Evolutionary conservation across 2,797 vertebrate species (phyloP).

Genomic region (Pseudomugil gertrudae): DNA sequence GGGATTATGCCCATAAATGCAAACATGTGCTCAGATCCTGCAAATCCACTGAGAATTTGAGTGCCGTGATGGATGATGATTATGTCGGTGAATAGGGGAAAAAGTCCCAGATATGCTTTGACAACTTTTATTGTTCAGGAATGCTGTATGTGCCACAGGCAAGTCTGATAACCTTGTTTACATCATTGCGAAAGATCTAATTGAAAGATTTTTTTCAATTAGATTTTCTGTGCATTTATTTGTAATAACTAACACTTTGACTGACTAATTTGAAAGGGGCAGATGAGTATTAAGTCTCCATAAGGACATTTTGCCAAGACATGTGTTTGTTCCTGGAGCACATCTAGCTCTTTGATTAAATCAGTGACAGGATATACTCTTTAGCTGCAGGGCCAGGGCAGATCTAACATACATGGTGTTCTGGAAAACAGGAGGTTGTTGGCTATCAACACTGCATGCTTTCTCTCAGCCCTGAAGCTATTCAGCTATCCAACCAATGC

Average conservation of each 20-base stretch:
- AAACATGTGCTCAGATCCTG: neutral
- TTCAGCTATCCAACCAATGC: slow-evolving; percentile 14
- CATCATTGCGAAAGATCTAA: slow-evolving; percentile 1
- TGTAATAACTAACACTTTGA: slow-evolving; percentile 2
- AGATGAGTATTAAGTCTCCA: slow-evolving; percentile 20
- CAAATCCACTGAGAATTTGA: slow-evolving; percentile 2
- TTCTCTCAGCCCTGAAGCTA: slow-evolving; percentile 31
- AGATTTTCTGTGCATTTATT: slow-evolving; percentile 28
- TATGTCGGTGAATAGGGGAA: slow-evolving; percentile 4
- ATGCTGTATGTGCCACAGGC: slow-evolving; percentile 26
- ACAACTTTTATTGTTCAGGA: slow-evolving; percentile 11
- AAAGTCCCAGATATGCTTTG: slow-evolving; percentile 3
- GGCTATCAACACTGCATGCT: slow-evolving; percentile 27
- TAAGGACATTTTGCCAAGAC: slow-evolving; percentile 40
- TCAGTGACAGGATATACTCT: slow-evolving; percentile 26
- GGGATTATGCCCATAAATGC: slow-evolving; percentile 4
- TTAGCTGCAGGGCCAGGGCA: slow-evolving; percentile 26
- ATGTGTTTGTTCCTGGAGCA: slow-evolving; percentile 32
- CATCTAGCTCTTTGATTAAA: slow-evolving; percentile 25
- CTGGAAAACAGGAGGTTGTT: slow-evolving; percentile 37
- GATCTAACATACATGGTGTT: slow-evolving; percentile 32
- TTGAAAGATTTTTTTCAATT: slow-evolving; percentile 38
- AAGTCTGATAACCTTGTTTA: slow-evolving; percentile 40
- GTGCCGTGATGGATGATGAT: slow-evolving; percentile 10
- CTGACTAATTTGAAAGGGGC: slow-evolving; percentile 18